Conservation (phyloP, 2,113 vertebrate species). For the Motacilla alba region DNA sequence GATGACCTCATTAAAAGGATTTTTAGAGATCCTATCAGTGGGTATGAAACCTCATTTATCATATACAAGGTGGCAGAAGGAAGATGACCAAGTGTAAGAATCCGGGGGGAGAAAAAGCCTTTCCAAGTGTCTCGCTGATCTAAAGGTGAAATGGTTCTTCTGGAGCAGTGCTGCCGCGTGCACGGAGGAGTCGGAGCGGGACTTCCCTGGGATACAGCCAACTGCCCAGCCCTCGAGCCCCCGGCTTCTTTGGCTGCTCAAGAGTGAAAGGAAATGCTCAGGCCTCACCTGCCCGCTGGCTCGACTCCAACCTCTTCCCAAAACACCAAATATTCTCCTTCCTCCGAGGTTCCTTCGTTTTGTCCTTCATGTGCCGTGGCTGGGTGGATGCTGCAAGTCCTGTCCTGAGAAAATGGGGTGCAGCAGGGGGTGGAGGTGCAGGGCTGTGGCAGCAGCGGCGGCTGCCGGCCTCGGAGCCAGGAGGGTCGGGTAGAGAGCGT, state of each 20-base stretch:
- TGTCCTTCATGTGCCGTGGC: slow-evolving; percentile 90
- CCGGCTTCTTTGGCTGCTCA: slow-evolving; percentile 61
- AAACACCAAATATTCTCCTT: neutral
- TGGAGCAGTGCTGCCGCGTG: neutral
- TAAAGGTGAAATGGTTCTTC: neutral
- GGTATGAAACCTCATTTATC: neutral
- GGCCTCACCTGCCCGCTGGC: neutral
- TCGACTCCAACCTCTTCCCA: slow-evolving; percentile 1
- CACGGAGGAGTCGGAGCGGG: neutral
- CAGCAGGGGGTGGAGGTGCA: slow-evolving; percentile 94
- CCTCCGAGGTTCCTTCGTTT: neutral
- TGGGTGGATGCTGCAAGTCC: slow-evolving; percentile 97
- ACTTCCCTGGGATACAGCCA: slow-evolving; percentile 35
- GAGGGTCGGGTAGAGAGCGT: slow-evolving; percentile 91
- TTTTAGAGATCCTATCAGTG: neutral
- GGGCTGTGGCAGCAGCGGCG: slow-evolving; percentile 85
- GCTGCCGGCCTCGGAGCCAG: slow-evolving; percentile 85
- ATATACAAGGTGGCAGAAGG: neutral
- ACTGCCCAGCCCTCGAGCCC: slow-evolving; percentile 30
- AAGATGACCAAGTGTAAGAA: neutral
- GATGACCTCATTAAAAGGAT: slow-evolving; percentile 17
- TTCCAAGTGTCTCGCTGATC: neutral
- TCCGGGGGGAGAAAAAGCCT: neutral
- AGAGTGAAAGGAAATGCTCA: slow-evolving; percentile 49
- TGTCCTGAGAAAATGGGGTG: slow-evolving; percentile 99